A percentile compares a stretch with the other conserved stretches of the same genome.
These are phyloP conservation scores for Orientallactaga sibirica DNA, from an alignment of 2,797 vertebrate genomes.

Conservation along the genomic window DNA sequence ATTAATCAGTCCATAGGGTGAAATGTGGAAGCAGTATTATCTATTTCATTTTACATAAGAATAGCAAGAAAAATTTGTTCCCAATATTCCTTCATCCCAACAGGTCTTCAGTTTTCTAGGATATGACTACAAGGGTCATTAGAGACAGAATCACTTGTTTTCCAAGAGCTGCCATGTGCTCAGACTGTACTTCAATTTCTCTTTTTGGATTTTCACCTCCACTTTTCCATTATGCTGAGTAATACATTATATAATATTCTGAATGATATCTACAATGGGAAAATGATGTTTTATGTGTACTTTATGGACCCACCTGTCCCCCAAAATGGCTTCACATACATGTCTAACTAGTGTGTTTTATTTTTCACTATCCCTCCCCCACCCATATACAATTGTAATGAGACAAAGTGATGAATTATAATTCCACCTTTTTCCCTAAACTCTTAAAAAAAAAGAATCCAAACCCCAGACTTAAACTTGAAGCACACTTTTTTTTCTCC, in stretches of 20 bases:
- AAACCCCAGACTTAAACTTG: conserved; percentile 66
- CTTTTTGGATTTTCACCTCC: conserved; percentile 84
- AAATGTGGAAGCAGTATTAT: conserved; percentile 62
- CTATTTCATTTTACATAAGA: conserved; percentile 79
- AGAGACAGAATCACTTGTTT: conserved; percentile 70
- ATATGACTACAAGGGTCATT: conserved; percentile 73
- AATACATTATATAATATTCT: conserved; percentile 87
- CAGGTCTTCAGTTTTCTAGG: conserved; percentile 69
- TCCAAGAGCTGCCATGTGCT: conserved; percentile 72
- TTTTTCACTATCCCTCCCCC: conserved; percentile 82
- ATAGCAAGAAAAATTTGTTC: conserved; percentile 72
- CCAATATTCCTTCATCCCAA: conserved; percentile 70
- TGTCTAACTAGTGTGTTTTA: conserved; percentile 87
- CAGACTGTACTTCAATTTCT: conserved; percentile 86
- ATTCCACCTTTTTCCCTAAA: conserved; percentile 78
- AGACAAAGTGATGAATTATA: conserved; percentile 79
- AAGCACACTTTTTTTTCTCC: conserved; percentile 49
- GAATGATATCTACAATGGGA: conserved; percentile 87
- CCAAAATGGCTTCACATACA: conserved; percentile 78
- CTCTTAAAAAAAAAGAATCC: conserved; percentile 62
- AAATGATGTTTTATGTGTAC: conserved; percentile 86
- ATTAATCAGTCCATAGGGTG: conserved; percentile 56
- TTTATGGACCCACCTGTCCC: conserved; percentile 86
- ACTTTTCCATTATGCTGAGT: conserved; percentile 85
- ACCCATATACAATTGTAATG: conserved; percentile 82